Conservation (phyloP, 2,113 vertebrate genomes). For the Polyodon spathula region DNA sequence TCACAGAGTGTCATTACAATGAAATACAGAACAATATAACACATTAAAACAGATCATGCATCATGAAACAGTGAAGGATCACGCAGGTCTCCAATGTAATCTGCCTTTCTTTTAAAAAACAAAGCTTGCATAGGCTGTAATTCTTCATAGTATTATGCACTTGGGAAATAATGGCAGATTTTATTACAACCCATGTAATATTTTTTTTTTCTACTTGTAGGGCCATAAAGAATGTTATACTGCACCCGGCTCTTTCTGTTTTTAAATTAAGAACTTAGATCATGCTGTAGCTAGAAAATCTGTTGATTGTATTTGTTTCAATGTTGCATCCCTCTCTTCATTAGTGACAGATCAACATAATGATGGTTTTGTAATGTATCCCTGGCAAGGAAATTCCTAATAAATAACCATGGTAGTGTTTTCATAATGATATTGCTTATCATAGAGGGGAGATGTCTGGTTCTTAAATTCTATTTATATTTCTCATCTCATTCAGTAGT, state of each 20-base stretch:
- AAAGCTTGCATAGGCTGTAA: slow-evolving; percentile 31
- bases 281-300: neutral
- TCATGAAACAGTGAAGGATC: slow-evolving; percentile 42
- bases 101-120: slow-evolving; percentile 54
- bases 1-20: slow-evolving; percentile 32
- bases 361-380: neutral
- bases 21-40: slow-evolving; percentile 47
- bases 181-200: slow-evolving; percentile 42
- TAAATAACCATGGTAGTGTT: neutral
- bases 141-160: slow-evolving; percentile 41
- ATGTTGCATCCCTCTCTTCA: neutral
- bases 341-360: neutral
- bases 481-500: neutral
- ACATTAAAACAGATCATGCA: slow-evolving; percentile 32
- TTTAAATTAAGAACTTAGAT: slow-evolving; percentile 1
- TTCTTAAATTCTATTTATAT: neutral
- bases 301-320: neutral
- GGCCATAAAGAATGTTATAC: slow-evolving; percentile 37
- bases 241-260: neutral
- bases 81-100: slow-evolving; percentile 44
- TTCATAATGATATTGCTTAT: neutral
- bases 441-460: neutral
- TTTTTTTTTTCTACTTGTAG: slow-evolving; percentile 43
- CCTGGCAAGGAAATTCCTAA: neutral
- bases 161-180: slow-evolving; percentile 61